Evolutionary conservation across 1,140 invertebrate species (phyloP), one percentile per base, ranked within the genome.

Genomic region (Hyles euphorbiae): DNA sequence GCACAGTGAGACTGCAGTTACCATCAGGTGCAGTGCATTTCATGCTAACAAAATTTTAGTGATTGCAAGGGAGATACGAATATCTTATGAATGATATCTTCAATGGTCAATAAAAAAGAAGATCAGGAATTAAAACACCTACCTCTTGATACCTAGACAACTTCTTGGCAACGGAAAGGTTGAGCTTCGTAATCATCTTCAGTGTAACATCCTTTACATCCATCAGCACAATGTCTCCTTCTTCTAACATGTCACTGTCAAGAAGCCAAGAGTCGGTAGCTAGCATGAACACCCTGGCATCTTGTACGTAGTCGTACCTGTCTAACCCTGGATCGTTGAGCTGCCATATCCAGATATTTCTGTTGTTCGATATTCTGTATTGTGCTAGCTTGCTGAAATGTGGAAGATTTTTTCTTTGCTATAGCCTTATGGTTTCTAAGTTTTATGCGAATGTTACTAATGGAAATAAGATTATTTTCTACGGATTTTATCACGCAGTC

Each of bases 221-320:
- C 64, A 94, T 92, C 2, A 95, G 85, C 43, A 93, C 92, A 11
- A 94, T 84, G 67, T 94, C 93, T 3, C 91, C 92, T 3, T 91
- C 90, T 4, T 86, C 77, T 3, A 82, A 54, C 34, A 83, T 64
- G 3, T 89, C 81, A 4, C 83, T 78, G 11, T 83, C 87, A 2
- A 91, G 83, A 34, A 94, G 90, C 64, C 91, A 91, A 1, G 90
- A 87, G 66, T 95, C 94, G 1, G 92, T 89, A 2, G 91, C 78
- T 83, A 94, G 91, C 53, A 92, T 90, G 68, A 94, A 91, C 3
- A 93, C 73, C 75, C 93, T 94, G 3, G 92, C 89, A 22, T 91
- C 89, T 61, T 92, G 90, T 12, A 91, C 86, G 64, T 94, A 93
- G 61, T 93, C 89, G 71, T 93, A 95, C 63, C 92, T 80, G 7